phyloP scores from a whole-genome alignment of 2,888 invertebrate species.

The Teleogryllus oceanicus region DNA sequence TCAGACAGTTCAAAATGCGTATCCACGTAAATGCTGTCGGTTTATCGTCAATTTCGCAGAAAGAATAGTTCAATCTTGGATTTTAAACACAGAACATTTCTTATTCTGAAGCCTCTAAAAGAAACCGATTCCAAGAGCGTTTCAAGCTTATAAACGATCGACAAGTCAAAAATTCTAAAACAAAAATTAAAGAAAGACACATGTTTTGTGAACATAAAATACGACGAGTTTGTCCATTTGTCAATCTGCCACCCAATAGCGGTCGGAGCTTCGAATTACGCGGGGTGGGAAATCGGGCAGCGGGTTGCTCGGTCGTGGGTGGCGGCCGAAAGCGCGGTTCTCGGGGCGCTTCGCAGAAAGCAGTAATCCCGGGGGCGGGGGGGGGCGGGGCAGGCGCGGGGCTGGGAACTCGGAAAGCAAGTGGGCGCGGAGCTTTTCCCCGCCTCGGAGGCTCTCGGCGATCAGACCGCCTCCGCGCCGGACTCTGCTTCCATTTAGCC shows the following conservation, averaged over 20 bases:
- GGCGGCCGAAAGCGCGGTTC: not conserved
- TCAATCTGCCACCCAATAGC: conserved; percentile 1
- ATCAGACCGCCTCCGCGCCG: not conserved
- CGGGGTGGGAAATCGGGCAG: not conserved
- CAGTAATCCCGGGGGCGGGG: not conserved
- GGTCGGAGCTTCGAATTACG: not conserved
- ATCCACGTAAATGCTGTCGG: too few species aligned
- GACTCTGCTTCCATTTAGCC: not conserved
- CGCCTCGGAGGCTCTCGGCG: not conserved
- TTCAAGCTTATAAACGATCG: too few species aligned
- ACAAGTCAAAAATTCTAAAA: too few species aligned
- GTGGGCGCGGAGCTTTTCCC: not conserved
- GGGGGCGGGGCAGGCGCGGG: not conserved
- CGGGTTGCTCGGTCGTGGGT: not conserved
- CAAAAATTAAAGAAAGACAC: too few species aligned
- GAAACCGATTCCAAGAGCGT: too few species aligned
- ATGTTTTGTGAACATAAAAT: not conserved
- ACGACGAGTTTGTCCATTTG: not conserved
- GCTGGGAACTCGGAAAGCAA: not conserved
- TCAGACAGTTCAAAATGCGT: too few species aligned
- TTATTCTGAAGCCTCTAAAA: too few species aligned
- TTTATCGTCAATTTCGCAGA: too few species aligned
- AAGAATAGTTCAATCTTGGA: too few species aligned
- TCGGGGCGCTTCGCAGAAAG: not conserved
- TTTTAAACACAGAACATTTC: too few species aligned